These are phyloP conservation scores for Drosophila affinis DNA, from an alignment of 2,888 invertebrate species.

Conservation along the genomic window DNA sequence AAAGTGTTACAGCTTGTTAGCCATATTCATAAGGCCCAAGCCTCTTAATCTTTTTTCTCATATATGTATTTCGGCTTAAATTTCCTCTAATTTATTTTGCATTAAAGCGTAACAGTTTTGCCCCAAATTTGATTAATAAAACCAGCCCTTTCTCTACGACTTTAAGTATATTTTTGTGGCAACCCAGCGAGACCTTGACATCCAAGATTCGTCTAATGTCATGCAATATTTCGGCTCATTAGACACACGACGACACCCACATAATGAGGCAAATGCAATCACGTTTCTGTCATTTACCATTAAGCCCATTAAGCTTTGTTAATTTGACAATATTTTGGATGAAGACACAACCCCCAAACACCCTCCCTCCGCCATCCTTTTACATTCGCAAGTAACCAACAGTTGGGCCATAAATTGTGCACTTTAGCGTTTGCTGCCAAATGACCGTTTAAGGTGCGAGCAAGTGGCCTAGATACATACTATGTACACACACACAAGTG, in stretches of 20 bases:
- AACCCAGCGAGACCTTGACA: conserved; percentile 27
- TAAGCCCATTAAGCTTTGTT: conserved; percentile 59
- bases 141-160: background rate
- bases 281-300: conserved; percentile 19
- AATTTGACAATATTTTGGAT: conserved; percentile 60
- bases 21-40: background rate
- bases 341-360: conserved; percentile 18
- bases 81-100: conserved; percentile 23
- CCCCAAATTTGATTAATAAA: conserved; percentile 2
- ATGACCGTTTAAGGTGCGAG: conserved; percentile 76
- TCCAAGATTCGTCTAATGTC: conserved; percentile 20
- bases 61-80: conserved; percentile 11
- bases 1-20: background rate
- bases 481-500: conserved; percentile 10
- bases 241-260: conserved; percentile 39
- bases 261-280: conserved; percentile 18
- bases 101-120: conserved; percentile 31
- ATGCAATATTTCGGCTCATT: conserved; percentile 23
- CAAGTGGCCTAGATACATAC: conserved; percentile 77
- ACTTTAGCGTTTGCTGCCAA: conserved; percentile 38
- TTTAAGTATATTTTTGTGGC: background rate
- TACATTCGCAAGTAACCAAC: conserved; percentile 1
- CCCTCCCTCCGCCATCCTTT: background rate
- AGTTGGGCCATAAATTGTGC: conserved; percentile 55
- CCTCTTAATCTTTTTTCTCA: conserved; percentile 1